Evolutionary conservation across 1,140 invertebrate genomes (phyloP), one percentile per base, ranked within the genome.

Genomic region (Argopecten irradians): DNA sequence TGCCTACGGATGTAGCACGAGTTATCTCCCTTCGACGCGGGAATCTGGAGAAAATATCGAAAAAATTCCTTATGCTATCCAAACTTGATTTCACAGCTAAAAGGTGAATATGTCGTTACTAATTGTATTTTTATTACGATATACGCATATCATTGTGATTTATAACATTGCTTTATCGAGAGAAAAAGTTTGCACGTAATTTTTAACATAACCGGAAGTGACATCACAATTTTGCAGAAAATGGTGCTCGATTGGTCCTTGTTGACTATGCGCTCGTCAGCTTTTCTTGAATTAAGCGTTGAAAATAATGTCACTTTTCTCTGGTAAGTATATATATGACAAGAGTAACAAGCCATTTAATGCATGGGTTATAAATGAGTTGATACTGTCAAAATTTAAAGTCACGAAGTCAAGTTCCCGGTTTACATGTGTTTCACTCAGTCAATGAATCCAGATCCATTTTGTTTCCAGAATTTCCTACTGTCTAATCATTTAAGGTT

Each of bases 241-340:
- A 84, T 84, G 83, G 83, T 36, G 83, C 83, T 84, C 11, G 34
- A 35, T 84, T 28, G 34, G 83, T 22, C 34, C 34, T 35, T 84
- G 83, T 39, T 35, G 36, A 39, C 83, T 36, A 36, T 84, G 34
- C 36, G 83, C 28, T 11, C 34, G 36, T 35, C 34, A 84, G 36
- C 28, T 35, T 39, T 36, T 84, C 83, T 39, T 84, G 34, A 84
- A 84, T 36, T 39, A 35, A 84, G 83, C 34, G n/a, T 84, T 36
- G 33, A 84, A 84, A 84, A 84, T 39, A 35, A 84, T 84, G 83
- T 84, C 83, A 84, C 28, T 84, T n/a, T 35, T 84, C 34, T 28
- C 83, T 84, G 83, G 83, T 84, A 39, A 84, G 83, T 84, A 35
- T 28, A 28, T 35, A 84, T 22, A 39, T 19, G n/a, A n/a, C 8